Percentiles rank a stretch among this genome's conserved stretches.
Conservation (phyloP, 2,888 invertebrate species). For the Abrostola triplasia region DNA sequence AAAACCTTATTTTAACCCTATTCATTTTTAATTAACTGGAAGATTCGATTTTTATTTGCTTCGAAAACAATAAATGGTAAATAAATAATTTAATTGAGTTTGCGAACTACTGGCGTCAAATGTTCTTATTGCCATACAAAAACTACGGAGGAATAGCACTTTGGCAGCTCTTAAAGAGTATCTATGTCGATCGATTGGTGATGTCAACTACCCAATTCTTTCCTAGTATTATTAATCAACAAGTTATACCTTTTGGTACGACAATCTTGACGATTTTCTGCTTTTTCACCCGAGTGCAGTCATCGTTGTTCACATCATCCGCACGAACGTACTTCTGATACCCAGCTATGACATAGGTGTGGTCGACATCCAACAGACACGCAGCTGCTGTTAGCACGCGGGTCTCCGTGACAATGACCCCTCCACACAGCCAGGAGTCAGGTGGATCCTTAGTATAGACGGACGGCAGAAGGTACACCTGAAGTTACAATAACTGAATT, state of each 20-base stretch:
- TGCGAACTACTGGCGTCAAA: too few relatives aligned
- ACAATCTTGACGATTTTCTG: slow-evolving; percentile 27
- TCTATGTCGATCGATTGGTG: too few relatives aligned
- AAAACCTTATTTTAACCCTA: too few relatives aligned
- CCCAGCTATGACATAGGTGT: slow-evolving; percentile 44
- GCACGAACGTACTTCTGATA: slow-evolving; percentile 38
- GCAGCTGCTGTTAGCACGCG: slow-evolving; percentile 35
- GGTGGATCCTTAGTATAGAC: slow-evolving; percentile 30
- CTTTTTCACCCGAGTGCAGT: slow-evolving; percentile 30
- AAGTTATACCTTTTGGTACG: slow-evolving; percentile 28
- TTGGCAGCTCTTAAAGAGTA: too few relatives aligned
- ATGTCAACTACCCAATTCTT: too few relatives aligned
- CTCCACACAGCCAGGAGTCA: slow-evolving; percentile 41
- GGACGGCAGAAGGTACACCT: slow-evolving; percentile 45
- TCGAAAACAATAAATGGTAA: too few relatives aligned
- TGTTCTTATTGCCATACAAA: too few relatives aligned
- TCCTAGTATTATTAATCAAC: neutral
- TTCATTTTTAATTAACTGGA: too few relatives aligned
- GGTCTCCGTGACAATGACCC: slow-evolving; percentile 21
- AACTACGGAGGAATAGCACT: too few relatives aligned
- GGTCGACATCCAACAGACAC: slow-evolving; percentile 37
- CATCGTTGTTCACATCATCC: slow-evolving; percentile 11
- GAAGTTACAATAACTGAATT: neutral
- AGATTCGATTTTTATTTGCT: too few relatives aligned
- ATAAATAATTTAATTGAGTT: too few relatives aligned